Evolutionary conservation across 2,888 invertebrate species (phyloP), one percentile per base, ranked within the genome.

Genomic region (Hypomecis atomaria): DNA sequence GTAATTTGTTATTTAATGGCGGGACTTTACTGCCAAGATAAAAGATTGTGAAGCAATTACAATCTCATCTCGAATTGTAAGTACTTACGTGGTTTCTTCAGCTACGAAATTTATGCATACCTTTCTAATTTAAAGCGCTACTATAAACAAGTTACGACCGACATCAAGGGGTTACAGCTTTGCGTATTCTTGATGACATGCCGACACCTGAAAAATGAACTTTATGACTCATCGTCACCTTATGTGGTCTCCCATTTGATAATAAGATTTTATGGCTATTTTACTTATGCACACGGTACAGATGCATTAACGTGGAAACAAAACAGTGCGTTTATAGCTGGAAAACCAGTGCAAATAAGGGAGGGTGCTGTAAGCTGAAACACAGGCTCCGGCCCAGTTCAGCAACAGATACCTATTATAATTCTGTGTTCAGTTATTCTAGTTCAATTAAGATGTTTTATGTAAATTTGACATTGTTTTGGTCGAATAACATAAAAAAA

Each of bases 141-240:
- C 87, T 82, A 88, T 90, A 90, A 90, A 90, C 88, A 86, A 81
- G 88, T 90, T 90, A 90, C 88, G 89, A 88, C 83, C 80, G 78
- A 76, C 89, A 88, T 90, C 85, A 88, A 85, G 78, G 83, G 83
- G 86, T 91, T 89, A 90, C 85, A 86, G 86, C 86, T 64, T 78
- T 72, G 77, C 80, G 77, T 75, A 78, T 78, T 81, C 85, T 86
- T 90, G 88, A 90, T 89, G 89, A 87, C 83, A 84, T 79, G 81
- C 79, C 83, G 23, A 23, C 23, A 77, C 79, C 86, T 84, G 82
- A 88, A 88, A 56, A 89, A 88, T 89, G 89, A 90, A 89, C 70
- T 88, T 89, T 88, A 90, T 86, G 74, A 81, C 82, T 76, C 79
- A 80, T 81, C 81, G 81, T 84, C 80, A 74, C 76, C 82, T 83